Evolutionary conservation across 2,888 invertebrate species (phyloP), one percentile per base, ranked within the genome.

Genomic region (Nomada ferruginata): DNA sequence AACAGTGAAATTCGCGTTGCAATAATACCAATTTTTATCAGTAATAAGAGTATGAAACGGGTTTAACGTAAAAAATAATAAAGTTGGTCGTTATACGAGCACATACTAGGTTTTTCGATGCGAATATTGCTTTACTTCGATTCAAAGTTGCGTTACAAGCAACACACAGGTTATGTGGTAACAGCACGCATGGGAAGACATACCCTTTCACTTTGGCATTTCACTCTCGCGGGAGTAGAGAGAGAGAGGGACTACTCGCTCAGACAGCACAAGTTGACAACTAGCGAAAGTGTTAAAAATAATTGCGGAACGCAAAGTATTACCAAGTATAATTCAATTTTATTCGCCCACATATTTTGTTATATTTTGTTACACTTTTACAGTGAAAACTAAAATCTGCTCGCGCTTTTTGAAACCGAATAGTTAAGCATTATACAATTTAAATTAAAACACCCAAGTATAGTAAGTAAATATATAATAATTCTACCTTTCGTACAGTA

Each of bases 191-290:
- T 86, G 88, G 79, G 83, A 87, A 89, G 90, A 90, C 89, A 87
- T 91, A 89, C 88, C 55, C 91, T 92, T 92, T 92, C 92, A 91
- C 91, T 91, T 90, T 82, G 91, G 91, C 91, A 91, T 92, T 92
- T 92, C 92, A 92, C 92, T 92, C 91, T 91, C 90, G 87, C 83
- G 88, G 90, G 89, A 65, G 89, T 88, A 87, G 81, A 76, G 81
- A 76, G 74, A 80, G 79, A 76, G 81, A 76, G 71, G 75, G 29
- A 61, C 76, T 64, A 61, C 76, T 64, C 76, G 60, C 55, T 47
- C 63, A 64, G 81, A 81, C 85, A 89, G 84, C 85, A 86, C 85
- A 81, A 83, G 68, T 36, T 53, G 76, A 76, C 83, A 66, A 64
- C 69, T 64, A 60, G 87, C 79, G 85, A 87, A 87, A 85, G 85